phyloP scores from a whole-genome alignment of 1,140 invertebrate genomes.

The Whitmania pigra region DNA sequence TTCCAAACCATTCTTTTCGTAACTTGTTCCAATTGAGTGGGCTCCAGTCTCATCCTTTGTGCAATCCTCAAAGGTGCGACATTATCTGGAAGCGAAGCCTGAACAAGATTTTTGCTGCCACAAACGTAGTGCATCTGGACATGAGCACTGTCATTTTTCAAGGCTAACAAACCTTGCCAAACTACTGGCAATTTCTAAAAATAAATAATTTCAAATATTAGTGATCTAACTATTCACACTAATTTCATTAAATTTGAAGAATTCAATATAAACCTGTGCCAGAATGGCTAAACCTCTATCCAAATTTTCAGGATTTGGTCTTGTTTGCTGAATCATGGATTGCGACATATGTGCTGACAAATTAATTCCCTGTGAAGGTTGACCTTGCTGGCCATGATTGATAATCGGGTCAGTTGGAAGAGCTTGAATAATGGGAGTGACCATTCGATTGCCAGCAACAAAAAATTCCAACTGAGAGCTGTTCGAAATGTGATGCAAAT shows the following conservation, averaged over 20 bases:
- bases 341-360: neutral
- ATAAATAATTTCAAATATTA: neutral
- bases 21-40: constrained; percentile 82
- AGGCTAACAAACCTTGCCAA: constrained; percentile 84
- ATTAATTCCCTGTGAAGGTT: neutral
- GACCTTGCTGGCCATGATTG: neutral
- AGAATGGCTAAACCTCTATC: neutral
- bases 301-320: constrained; percentile 9
- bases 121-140: constrained; percentile 97
- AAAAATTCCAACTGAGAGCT: constrained; percentile 3
- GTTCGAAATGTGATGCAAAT: neutral
- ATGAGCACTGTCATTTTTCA: constrained; percentile 88
- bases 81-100: constrained; percentile 33
- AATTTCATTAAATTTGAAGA: neutral
- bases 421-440: constrained; percentile 6
- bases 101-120: constrained; percentile 54
- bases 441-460: constrained; percentile 8
- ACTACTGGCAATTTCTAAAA: constrained; percentile 53
- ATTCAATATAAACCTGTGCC: neutral
- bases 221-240: neutral
- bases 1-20: constrained; percentile 73
- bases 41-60: constrained; percentile 88
- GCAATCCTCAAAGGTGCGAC: constrained; percentile 60
- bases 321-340: neutral
- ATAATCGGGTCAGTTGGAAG: neutral